These are phyloP conservation scores for Cataglyphis altisquamis DNA, from an alignment of 2,888 invertebrate genomes.

Conservation along the genomic window DNA sequence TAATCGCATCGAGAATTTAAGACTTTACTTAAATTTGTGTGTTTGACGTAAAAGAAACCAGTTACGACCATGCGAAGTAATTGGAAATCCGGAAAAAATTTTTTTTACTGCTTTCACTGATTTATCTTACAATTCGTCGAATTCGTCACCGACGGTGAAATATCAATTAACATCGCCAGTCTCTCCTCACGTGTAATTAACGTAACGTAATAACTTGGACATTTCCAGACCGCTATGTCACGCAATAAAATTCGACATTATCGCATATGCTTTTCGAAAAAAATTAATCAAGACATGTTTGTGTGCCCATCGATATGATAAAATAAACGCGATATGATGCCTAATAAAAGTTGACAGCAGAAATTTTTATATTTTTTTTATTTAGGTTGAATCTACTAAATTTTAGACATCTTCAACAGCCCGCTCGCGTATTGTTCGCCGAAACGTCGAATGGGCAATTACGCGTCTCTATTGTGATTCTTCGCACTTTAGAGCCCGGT, in stretches of 20 bases:
- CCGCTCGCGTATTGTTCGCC: not conserved
- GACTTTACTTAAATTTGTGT: constrained; percentile 17
- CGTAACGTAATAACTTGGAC: constrained; percentile 28
- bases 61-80: not conserved
- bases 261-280: not conserved
- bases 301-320: not conserved
- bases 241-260: constrained; percentile 33
- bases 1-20: constrained; percentile 4
- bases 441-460: constrained; percentile 5
- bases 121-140: constrained; percentile 27
- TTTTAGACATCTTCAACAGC: not conserved
- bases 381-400: not conserved
- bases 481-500: constrained; percentile 53
- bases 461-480: constrained; percentile 15
- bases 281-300: not conserved
- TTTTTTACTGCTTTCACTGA: constrained; percentile 38
- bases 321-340: not conserved
- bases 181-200: constrained; percentile 8
- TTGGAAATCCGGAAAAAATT: constrained; percentile 18
- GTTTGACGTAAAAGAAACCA: not conserved
- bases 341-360: constrained; percentile 2
- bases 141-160: constrained; percentile 29
- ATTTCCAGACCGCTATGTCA: constrained; percentile 1
- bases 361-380: constrained; percentile 9
- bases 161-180: constrained; percentile 32